Percentiles rank a stretch among this genome's conserved stretches.
Conservation (phyloP, 2,888 invertebrate species). For the Lottia scabra region DNA sequence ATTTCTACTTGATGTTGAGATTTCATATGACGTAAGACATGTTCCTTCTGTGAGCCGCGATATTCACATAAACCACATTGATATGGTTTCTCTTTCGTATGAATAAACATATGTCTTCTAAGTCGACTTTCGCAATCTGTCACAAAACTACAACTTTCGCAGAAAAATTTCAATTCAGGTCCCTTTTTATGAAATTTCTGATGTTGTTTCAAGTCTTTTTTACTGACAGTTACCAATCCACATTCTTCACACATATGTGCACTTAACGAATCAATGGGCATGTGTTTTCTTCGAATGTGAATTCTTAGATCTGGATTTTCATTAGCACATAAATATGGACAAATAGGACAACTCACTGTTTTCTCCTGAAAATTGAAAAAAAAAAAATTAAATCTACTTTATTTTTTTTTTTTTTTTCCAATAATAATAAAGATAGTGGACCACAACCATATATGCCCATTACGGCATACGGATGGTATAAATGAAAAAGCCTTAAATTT, state of each 20-base stretch:
- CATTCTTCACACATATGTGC: slow-evolving; percentile 59
- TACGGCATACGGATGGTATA: no score
- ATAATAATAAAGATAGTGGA: no score
- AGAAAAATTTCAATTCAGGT: slow-evolving; percentile 65
- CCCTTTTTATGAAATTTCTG: slow-evolving; percentile 64
- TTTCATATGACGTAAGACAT: slow-evolving; percentile 61
- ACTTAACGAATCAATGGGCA: slow-evolving; percentile 33
- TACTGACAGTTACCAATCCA: slow-evolving; percentile 51
- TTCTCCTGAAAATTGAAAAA: slow-evolving; percentile 53
- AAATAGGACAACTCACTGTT: slow-evolving; percentile 60
- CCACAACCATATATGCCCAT: no score
- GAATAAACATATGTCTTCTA: slow-evolving; percentile 59
- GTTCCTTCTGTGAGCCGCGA: slow-evolving; percentile 63
- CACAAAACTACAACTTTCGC: slow-evolving; percentile 65
- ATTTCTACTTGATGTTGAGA: slow-evolving; percentile 60
- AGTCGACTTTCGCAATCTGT: slow-evolving; percentile 66
- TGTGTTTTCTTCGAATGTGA: slow-evolving; percentile 61
- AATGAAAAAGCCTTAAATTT: no score
- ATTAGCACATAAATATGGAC: slow-evolving; percentile 65
- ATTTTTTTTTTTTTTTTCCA: no score
- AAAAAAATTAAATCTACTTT: background rate
- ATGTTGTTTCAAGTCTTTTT: slow-evolving; percentile 64
- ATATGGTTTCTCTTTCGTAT: slow-evolving; percentile 62
- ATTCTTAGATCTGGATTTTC: slow-evolving; percentile 63
- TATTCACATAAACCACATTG: slow-evolving; percentile 64